Evolutionary conservation across 2,888 invertebrate species (phyloP).

Genomic region (Ormyrus labotus): DNA sequence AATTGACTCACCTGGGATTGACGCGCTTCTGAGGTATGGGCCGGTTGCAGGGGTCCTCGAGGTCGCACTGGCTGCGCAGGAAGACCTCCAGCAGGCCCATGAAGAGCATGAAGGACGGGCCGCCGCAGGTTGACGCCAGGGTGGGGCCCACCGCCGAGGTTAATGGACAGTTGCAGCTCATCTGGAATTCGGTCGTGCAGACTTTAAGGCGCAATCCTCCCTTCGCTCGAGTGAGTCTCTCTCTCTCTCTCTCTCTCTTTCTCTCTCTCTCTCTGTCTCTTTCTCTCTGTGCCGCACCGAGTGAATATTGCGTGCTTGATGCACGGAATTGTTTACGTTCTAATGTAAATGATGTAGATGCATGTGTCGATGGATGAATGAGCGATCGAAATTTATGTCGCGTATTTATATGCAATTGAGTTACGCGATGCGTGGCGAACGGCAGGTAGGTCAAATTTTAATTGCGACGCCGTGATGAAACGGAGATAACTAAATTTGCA

Average conservation of each 20-base stretch:
- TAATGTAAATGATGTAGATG: no score
- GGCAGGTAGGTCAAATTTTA: no score
- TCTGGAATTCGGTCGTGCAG: slow-evolving; percentile 62
- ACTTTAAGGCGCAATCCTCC: no score
- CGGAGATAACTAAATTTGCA: no score
- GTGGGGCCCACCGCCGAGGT: slow-evolving; percentile 88
- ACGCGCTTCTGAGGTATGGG: slow-evolving; percentile 75
- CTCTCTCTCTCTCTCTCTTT: neutral
- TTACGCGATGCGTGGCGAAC: no score
- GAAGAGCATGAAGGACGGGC: slow-evolving; percentile 90
- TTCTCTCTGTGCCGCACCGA: neutral
- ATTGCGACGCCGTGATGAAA: no score
- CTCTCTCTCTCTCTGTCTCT: neutral
- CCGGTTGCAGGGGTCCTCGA: slow-evolving; percentile 90
- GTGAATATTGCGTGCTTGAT: no score
- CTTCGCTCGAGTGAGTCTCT: neutral
- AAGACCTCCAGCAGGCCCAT: slow-evolving; percentile 93
- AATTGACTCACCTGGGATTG: slow-evolving; percentile 65
- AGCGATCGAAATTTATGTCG: no score
- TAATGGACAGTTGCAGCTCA: slow-evolving; percentile 87
- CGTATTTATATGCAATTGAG: no score
- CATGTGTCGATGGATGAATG: no score
- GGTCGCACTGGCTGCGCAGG: slow-evolving; percentile 89
- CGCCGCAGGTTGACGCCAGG: slow-evolving; percentile 89
- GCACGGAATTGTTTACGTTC: no score